Conservation (phyloP, 1,140 invertebrate genomes). For the Streblospio benedicti region DNA sequence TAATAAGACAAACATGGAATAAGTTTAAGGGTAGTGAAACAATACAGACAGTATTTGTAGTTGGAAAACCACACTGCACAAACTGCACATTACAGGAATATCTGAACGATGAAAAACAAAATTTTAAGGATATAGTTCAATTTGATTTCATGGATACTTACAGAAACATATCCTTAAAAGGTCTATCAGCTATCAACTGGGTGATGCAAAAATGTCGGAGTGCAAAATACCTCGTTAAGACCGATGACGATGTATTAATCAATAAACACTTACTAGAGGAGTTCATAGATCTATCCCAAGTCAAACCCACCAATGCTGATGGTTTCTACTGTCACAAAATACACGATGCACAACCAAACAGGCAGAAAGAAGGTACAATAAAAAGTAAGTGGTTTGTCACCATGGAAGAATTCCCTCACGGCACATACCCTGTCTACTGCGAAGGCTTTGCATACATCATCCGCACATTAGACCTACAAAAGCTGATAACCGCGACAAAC, state of each 20-base stretch:
- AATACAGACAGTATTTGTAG: neutral
- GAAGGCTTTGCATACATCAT: conserved; percentile 46
- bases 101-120: conserved; percentile 50
- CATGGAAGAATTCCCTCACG: conserved; percentile 38
- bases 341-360: conserved; percentile 23
- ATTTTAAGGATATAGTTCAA: conserved; percentile 64
- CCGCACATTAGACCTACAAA: conserved; percentile 36
- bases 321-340: neutral
- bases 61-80: neutral
- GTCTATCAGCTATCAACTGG: neutral
- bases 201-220: neutral
- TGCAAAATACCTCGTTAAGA: conserved; percentile 7
- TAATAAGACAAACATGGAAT: neutral
- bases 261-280: conserved; percentile 1
- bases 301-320: neutral
- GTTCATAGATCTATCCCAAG: neutral
- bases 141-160: conserved; percentile 41
- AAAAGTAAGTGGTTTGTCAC: conserved; percentile 48
- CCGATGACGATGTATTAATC: conserved; percentile 11
- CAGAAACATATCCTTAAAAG: conserved; percentile 3
- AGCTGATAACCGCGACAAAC: conserved; percentile 37
- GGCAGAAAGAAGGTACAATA: too few species aligned
- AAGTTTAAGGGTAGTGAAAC: neutral
- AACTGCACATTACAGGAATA: neutral
- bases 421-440: conserved; percentile 47